Conservation (phyloP, 1,140 invertebrate genomes). For the Drosophila quadrilineata region DNA sequence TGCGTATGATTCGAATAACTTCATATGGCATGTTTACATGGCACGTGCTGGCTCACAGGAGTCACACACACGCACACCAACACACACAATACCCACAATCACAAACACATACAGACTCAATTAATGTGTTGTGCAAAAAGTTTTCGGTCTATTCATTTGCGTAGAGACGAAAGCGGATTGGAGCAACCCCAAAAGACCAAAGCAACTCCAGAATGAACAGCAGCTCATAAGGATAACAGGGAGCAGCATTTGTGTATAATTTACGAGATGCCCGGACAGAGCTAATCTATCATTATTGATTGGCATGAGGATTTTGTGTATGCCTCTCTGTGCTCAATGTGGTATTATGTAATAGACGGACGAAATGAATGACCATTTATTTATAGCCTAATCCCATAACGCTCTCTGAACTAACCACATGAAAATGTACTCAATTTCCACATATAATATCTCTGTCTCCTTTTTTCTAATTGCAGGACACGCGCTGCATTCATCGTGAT, state of each 20-base stretch:
- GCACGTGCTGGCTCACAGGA: conserved; percentile 18
- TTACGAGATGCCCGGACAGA: conserved; percentile 36
- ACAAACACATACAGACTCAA: conserved; percentile 25
- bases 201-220: background rate
- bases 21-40: conserved; percentile 34
- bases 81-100: background rate
- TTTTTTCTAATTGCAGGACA: conserved; percentile 56
- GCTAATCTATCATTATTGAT: conserved; percentile 79
- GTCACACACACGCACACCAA: background rate
- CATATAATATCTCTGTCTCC: conserved; percentile 10
- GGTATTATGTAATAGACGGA: conserved; percentile 53
- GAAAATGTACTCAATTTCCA: no score
- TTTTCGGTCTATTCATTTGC: conserved; percentile 63
- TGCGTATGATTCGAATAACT: conserved; percentile 42
- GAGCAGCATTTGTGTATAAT: conserved; percentile 34
- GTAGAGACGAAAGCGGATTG: no score
- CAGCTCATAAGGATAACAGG: background rate
- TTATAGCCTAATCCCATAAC: conserved; percentile 49
- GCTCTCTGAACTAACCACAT: conserved; percentile 36
- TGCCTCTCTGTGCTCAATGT: conserved; percentile 5
- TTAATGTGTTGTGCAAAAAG: conserved; percentile 57
- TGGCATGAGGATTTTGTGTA: conserved; percentile 54
- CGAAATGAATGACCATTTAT: conserved; percentile 62
- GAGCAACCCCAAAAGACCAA: background rate
- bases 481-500: background rate